Base-by-base conservation (phyloP, 2,113 vertebrate species). In the Malurus cyaneus region DNA sequence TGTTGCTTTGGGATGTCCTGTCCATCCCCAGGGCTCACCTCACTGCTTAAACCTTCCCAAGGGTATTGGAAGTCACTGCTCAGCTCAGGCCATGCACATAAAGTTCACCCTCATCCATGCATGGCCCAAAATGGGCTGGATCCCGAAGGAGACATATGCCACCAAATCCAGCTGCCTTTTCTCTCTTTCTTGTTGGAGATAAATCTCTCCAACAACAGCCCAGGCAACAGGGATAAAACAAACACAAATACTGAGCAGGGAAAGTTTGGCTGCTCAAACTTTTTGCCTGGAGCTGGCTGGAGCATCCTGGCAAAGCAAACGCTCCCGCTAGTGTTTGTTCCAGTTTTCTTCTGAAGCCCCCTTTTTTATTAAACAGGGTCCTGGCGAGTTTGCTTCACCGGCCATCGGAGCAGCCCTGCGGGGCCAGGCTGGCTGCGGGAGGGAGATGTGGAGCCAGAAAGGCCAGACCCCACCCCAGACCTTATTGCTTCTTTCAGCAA, bases 141-240 rank as follows among this genome's bases (percentile, higher is more conserved):
- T 57, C 78, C 80, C 17, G 1, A n/a, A 79, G 72, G 76, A 93
- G 32, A 80, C 25, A n/a, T 53, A 66, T 92, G 86, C 82, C 88
- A 91, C 86, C 52, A 70, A 94, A 80, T 36, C 66, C 91, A 86
- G 69, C 61, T 90, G 86, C 67, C 67, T 92, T 93, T 92, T 62
- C 32, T 88, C 80, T 83, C 28, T 53, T n/a, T n/a, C n/a, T n/a
- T n/a, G n/a, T n/a, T 50, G 42, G 65, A 93, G 53, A 91, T 81
- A 72, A 85, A 89, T 72, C 41, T 85, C 66, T 44, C 64, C 47
- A 49, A 59, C 47, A 60, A 87, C 18, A 87, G 64, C 56, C 92
- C 83, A 92, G 77, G 88, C 92, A 95, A 96, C 65, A 0, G 39
- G 46, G 72, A 77, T 52, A 54, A 95, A 96, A 94, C 82, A 93